Conservation (phyloP, 2,113 vertebrate genomes). For the Lepisosteus oculatus region DNA sequence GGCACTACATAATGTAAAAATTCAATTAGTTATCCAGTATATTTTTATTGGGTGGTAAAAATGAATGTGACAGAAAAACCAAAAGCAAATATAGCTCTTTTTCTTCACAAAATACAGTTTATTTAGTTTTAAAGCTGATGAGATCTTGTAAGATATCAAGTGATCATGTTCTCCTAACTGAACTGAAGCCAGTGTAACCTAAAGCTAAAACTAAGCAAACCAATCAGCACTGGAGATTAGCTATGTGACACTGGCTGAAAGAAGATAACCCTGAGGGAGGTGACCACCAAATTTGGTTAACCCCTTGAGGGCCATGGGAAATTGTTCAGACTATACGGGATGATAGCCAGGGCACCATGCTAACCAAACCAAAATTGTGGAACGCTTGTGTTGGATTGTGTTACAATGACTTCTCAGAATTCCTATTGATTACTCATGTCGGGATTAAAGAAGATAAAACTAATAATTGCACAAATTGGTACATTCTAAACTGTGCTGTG, state of each 20-base stretch:
- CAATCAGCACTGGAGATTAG: neutral
- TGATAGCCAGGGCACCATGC: neutral
- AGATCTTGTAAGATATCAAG: no score
- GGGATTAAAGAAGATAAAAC: no score
- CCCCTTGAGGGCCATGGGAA: neutral
- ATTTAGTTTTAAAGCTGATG: no score
- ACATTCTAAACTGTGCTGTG: no score
- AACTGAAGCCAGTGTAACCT: constrained; percentile 15
- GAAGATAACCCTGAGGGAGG: constrained; percentile 17
- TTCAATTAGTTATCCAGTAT: no score
- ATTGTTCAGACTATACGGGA: neutral
- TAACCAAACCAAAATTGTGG: neutral
- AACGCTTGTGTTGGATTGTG: neutral
- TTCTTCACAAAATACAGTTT: no score
- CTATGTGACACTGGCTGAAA: constrained; percentile 7
- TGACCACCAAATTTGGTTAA: neutral
- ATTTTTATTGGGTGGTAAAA: no score
- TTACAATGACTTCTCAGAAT: neutral
- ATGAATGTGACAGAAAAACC: no score
- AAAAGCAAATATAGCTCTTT: no score
- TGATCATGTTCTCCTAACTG: constrained; percentile 12
- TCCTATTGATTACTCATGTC: no score
- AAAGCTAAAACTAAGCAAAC: constrained; percentile 18
- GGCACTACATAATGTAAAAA: no score
- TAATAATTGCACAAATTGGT: no score